Evolutionary conservation across 2,113 vertebrate species (phyloP), one percentile per base, ranked within the genome.

Genomic region (Phasianus colchicus): DNA sequence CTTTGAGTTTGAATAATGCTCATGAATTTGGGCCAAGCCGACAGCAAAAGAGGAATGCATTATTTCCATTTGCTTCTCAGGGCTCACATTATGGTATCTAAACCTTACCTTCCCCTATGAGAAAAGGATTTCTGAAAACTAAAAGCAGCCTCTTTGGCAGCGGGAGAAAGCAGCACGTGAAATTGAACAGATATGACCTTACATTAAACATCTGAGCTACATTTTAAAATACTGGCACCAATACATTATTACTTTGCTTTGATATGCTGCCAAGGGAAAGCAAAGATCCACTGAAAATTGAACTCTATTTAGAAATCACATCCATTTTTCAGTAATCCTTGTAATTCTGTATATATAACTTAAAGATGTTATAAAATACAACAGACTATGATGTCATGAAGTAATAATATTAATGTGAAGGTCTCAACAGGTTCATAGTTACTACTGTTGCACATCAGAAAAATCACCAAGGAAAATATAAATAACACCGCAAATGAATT

Each of bases 181-280:
- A 90, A 93, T 2, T 58, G 78, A 94, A 85, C 78, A 89, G 84
- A 73, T 63, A 86, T 85, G 82, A 89, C 87, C 67, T 61, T 77
- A 85, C 72, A 85, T 78, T 94, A 89, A 89, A 85, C 87, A 93
- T 89, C 71, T 87, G 81, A 95, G 84, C 57, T 85, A 86, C 73
- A 63, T 87, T 92, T 93, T 90, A 90, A 89, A 89, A 90, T 48
- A 92, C 74, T 73, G 71, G 78, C 86, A 93, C 58, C 2, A 0
- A 92, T 69, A 76, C 30, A 16, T 90, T 91, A 92, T 78, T 92
- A 61, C 64, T 95, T 64, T n/a, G 54, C 94, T 92, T 92, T 95
- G 91, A 95, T 89, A 74, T 16, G 38, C n/a, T 96, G 91, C 94
- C 89, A 92, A 91, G 30, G 19, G 42, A 85, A 83, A 87, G 84